These are phyloP conservation scores for Mantis religiosa DNA, from an alignment of 2,888 invertebrate species.

Conservation along the genomic window DNA sequence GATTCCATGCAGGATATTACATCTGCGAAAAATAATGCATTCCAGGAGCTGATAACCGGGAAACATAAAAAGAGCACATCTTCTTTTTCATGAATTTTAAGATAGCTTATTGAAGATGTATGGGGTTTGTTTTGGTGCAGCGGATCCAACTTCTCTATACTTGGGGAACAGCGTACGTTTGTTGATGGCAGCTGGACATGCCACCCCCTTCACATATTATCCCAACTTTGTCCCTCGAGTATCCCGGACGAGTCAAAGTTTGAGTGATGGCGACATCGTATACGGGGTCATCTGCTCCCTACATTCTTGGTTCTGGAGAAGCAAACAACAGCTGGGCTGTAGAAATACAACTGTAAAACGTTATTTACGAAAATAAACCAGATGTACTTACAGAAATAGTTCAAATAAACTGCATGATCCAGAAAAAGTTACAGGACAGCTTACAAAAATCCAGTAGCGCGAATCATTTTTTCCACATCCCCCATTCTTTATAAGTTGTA, in stretches of 20 bases:
- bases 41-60: background rate
- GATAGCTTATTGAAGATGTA: slow-evolving; percentile 15
- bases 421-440: too few species aligned
- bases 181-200: background rate
- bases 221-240: background rate
- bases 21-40: background rate
- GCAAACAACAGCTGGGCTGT: background rate
- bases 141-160: background rate
- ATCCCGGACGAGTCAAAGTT: background rate
- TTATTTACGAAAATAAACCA: background rate
- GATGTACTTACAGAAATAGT: too few species aligned
- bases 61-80: background rate
- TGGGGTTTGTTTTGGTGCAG: background rate
- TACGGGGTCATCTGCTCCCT: background rate
- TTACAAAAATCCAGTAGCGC: too few species aligned
- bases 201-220: background rate
- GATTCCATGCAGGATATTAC: background rate
- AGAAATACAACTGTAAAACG: background rate
- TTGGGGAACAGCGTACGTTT: background rate
- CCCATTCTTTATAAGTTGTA: too few species aligned
- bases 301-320: background rate
- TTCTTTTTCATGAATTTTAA: slow-evolving; percentile 14
- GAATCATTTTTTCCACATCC: too few species aligned
- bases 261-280: background rate
- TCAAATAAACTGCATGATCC: too few species aligned